A percentile compares a stretch with the other conserved stretches of the same genome.
phyloP scores from a whole-genome alignment of 2,888 invertebrate genomes.

The Pyrgus malvae region DNA sequence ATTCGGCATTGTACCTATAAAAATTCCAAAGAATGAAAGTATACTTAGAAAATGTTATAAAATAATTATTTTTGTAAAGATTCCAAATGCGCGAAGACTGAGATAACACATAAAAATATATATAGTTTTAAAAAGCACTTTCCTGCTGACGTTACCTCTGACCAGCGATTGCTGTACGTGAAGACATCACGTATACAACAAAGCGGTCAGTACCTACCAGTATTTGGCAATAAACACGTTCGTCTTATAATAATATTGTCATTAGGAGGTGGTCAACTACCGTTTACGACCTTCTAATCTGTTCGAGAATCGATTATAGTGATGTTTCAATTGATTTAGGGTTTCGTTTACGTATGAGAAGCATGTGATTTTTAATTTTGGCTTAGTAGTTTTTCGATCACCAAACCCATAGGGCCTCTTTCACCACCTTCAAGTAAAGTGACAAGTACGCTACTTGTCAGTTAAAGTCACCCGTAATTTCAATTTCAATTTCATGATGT shows the following conservation, averaged over 20 bases:
- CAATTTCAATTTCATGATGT: too few species aligned
- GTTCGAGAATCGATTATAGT: conserved; percentile 8
- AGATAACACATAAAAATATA: not conserved
- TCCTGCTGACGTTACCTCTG: conserved; percentile 40
- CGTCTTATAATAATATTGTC: conserved; percentile 66
- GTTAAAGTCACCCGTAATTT: too few species aligned
- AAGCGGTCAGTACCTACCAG: conserved; percentile 53
- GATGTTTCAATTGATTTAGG: conserved; percentile 9
- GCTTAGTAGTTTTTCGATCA: not conserved
- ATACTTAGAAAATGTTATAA: too few species aligned
- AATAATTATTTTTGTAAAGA: not conserved
- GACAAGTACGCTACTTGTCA: too few species aligned
- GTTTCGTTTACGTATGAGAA: conserved; percentile 9
- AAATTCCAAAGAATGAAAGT: too few species aligned
- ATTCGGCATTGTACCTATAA: too few species aligned
- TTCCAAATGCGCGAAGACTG: not conserved
- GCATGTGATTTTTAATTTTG: not conserved
- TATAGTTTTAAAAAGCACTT: not conserved
- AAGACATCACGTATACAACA: conserved; percentile 49
- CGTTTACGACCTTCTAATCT: conserved; percentile 36
- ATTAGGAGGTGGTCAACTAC: conserved; percentile 48
- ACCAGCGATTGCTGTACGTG: conserved; percentile 34
- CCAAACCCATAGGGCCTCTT: too few species aligned
- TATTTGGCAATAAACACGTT: conserved; percentile 55
- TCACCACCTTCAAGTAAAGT: too few species aligned